phyloP scores from a whole-genome alignment of 1,140 invertebrate species.

The Luehdorfia chinensis region DNA sequence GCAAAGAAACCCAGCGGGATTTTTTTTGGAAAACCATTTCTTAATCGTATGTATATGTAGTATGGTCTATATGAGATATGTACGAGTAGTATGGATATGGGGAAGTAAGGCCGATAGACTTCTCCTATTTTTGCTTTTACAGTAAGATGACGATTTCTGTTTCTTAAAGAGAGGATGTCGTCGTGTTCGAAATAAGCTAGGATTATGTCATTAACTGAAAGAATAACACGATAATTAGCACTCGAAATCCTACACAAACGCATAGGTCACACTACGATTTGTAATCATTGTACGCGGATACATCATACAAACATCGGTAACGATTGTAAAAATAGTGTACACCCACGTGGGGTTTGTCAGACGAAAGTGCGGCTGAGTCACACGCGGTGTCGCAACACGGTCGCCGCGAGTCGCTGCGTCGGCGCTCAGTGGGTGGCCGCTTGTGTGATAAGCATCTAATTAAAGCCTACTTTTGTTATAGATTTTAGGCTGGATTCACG shows the following conservation, averaged over 20 bases:
- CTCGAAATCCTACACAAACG: not conserved
- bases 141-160: too few relatives aligned
- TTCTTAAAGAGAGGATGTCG: too few relatives aligned
- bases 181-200: too few relatives aligned
- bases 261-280: not conserved
- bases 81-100: too few relatives aligned
- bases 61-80: too few relatives aligned
- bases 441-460: slow-evolving; percentile 55
- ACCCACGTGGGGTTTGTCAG: slow-evolving; percentile 21
- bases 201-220: too few relatives aligned
- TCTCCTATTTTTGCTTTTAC: too few relatives aligned
- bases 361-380: slow-evolving; percentile 32
- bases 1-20: too few relatives aligned
- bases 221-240: too few relatives aligned
- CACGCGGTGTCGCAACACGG: slow-evolving; percentile 35
- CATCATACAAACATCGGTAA: slow-evolving; percentile 6
- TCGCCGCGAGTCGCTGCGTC: slow-evolving; percentile 30
- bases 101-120: too few relatives aligned
- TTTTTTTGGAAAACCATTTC: too few relatives aligned
- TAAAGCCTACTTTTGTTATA: slow-evolving; percentile 44
- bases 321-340: slow-evolving; percentile 17
- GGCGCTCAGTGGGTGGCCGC: slow-evolving; percentile 48
- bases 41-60: too few relatives aligned
- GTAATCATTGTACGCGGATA: not conserved
- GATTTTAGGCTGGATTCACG: slow-evolving; percentile 18